Evolutionary conservation across 2,888 invertebrate species (phyloP), one percentile per base, ranked within the genome.

Genomic region (Lordiphosa andalusiaca): DNA sequence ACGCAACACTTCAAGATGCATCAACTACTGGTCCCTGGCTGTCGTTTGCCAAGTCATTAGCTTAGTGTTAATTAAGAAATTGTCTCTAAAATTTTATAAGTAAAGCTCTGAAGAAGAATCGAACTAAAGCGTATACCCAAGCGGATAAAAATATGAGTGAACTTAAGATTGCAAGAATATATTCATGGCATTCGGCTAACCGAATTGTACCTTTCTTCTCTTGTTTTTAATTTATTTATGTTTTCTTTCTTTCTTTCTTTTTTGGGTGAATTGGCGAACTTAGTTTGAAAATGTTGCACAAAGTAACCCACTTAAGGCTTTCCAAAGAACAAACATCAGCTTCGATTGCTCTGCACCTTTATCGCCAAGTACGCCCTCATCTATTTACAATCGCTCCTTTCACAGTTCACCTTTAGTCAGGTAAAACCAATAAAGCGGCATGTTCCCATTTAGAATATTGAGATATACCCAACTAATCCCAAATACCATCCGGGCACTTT

Each of bases 331-430:
- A 82, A 89, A 89, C 84, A 85, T 89, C 83, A 89, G 88, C 86
- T 89, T 88, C 88, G 89, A 89, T 86, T 88, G 88, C 86, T 88
- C 89, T 82, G 87, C 89, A 86, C 89, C 89, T 75, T 88, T 89
- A 84, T 89, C 89, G 82, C 89, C 89, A 71, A 88, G 88, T 84
- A 88, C 89, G 85, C 88, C 89, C 76, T 85, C 89, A 75, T 88
- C 89, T 84, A 78, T 88, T 82, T 88, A 89, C 83, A 88, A 87
- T 85, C 87, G 87, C 73, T 88, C 88, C 76, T 89, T 88, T 81
- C 88, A 88, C 84, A 88, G 86, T 81, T 89, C 89, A 75, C 88
- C 89, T 84, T 72, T 88, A 85, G 86, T 88, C 84, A 88, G 89
- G 89, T 89, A 88, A 87, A 58, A 53, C 60, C 33, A 50, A 53